Evolutionary conservation across 2,888 invertebrate genomes (phyloP).

Genomic region (Eupithecia tripunctaria): DNA sequence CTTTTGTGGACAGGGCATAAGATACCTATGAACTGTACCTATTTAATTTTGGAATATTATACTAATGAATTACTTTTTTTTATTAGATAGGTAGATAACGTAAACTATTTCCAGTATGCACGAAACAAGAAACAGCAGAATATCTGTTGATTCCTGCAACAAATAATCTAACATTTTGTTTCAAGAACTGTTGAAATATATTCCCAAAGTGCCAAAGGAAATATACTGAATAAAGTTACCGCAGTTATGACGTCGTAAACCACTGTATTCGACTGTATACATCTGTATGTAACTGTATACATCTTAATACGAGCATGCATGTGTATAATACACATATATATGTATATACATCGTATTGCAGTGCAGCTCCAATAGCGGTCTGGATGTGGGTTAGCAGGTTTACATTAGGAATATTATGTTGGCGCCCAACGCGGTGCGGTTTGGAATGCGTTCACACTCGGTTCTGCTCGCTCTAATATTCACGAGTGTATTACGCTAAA

Average conservation of each 20-base stretch:
- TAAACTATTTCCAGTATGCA: neutral
- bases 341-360: slow-evolving; percentile 10
- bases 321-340: neutral
- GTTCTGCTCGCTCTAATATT: neutral
- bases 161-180: neutral
- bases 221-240: slow-evolving; percentile 31
- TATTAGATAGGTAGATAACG: no score
- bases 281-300: neutral
- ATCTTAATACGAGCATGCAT: neutral
- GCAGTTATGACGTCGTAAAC: slow-evolving; percentile 41
- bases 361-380: slow-evolving; percentile 10
- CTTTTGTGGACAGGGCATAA: no score
- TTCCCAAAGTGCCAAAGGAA: slow-evolving; percentile 23
- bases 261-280: slow-evolving; percentile 24
- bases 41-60: no score
- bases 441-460: slow-evolving; percentile 4
- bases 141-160: slow-evolving; percentile 3
- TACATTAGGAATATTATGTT: slow-evolving; percentile 24
- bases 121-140: neutral
- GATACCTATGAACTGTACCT: neutral
- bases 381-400: slow-evolving; percentile 8
- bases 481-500: neutral
- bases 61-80: no score
- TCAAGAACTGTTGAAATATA: neutral
- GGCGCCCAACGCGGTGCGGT: slow-evolving; percentile 33